phyloP scores from a whole-genome alignment of 2,797 vertebrate genomes.

The Lerista edwardsae region DNA sequence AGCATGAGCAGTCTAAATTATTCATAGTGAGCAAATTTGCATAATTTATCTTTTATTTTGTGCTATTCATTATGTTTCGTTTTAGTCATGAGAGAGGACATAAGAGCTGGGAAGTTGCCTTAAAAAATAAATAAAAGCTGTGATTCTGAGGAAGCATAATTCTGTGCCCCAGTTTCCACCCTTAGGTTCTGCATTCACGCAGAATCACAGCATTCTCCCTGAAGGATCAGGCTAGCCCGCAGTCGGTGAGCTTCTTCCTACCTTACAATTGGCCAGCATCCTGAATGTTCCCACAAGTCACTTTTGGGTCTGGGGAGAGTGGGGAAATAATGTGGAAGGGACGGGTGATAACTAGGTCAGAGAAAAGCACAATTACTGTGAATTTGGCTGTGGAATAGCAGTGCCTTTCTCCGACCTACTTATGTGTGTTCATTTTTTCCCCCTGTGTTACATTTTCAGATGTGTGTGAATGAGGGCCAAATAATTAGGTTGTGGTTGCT shows the following conservation, averaged over 20 bases:
- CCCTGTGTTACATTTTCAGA: background rate
- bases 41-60: background rate
- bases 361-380: conserved; percentile 5
- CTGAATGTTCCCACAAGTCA: background rate
- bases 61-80: background rate
- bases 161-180: background rate
- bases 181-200: background rate
- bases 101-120: background rate
- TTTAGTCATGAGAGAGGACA: background rate
- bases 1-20: background rate
- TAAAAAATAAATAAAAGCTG: background rate
- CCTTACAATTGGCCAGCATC: background rate
- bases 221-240: background rate
- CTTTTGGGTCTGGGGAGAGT: background rate
- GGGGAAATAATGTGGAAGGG: background rate
- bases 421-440: conserved; percentile 6
- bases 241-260: background rate
- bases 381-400: conserved; percentile 6
- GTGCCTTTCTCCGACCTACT: background rate
- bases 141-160: background rate
- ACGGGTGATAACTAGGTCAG: conserved; percentile 13
- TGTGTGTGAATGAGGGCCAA: background rate
- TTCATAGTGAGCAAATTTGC: background rate
- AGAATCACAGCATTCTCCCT: background rate
- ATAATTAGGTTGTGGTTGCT: conserved; percentile 3